Conservation (phyloP, 2,888 invertebrate genomes). For the Apotomis betuletana region DNA sequence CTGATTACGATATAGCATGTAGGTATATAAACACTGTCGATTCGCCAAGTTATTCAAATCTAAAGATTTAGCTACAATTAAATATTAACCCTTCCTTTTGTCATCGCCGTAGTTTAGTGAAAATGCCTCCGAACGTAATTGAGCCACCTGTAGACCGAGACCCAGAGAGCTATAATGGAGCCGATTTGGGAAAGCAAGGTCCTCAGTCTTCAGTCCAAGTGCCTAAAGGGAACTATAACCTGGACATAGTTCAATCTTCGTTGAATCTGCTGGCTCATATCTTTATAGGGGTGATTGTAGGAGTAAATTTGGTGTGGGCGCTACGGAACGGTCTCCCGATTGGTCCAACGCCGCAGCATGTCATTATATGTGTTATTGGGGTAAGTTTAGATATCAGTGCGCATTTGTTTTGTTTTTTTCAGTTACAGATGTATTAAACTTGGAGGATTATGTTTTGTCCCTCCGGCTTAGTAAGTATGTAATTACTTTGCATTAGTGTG, state of each 20-base stretch:
- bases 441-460: too few species aligned
- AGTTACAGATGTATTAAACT: too few species aligned
- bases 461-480: too few species aligned
- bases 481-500: too few species aligned
- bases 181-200: background rate
- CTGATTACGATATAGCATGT: background rate
- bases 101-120: too few species aligned
- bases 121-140: conserved; percentile 55
- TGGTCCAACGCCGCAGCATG: conserved; percentile 58
- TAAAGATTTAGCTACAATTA: background rate
- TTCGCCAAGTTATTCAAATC: conserved; percentile 1
- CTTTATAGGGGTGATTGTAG: conserved; percentile 65
- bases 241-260: conserved; percentile 60
- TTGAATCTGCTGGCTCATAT: conserved; percentile 62
- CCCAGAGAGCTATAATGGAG: conserved; percentile 44
- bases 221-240: conserved; percentile 48
- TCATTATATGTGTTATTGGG: conserved; percentile 70
- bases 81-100: too few species aligned
- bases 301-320: conserved; percentile 55
- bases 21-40: conserved; percentile 4
- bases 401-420: too few species aligned
- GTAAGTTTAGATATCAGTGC: conserved; percentile 56
- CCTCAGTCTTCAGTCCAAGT: background rate
- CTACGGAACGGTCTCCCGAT: conserved; percentile 58
- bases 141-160: conserved; percentile 47